These are phyloP conservation scores for Melanotaenia nigrans DNA, from an alignment of 2,797 vertebrate genomes.

Conservation along the genomic window DNA sequence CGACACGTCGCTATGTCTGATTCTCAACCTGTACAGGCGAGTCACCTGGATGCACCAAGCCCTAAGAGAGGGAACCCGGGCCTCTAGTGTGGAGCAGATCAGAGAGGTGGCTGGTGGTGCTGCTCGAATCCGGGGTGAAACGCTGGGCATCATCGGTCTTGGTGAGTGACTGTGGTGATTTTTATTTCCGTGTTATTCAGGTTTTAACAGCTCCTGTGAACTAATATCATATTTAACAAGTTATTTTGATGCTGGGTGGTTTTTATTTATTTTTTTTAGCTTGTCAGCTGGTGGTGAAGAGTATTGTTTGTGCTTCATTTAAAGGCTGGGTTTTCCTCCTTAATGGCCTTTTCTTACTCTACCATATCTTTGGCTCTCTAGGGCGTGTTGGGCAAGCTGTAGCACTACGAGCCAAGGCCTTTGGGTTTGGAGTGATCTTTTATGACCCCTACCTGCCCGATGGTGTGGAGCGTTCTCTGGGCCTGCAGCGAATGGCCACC, in stretches of 20 bases:
- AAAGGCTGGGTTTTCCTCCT: background rate
- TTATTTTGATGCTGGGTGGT: no score
- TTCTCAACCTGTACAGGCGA: constrained; percentile 90
- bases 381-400: constrained; percentile 92
- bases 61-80: constrained; percentile 89
- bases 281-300: background rate
- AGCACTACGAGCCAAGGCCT: constrained; percentile 90
- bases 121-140: constrained; percentile 90
- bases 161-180: constrained; percentile 76
- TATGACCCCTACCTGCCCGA: constrained; percentile 92
- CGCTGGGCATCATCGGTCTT: constrained; percentile 90
- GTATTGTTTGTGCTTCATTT: background rate
- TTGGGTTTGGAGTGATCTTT: constrained; percentile 91
- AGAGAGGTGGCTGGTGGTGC: constrained; percentile 90
- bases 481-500: constrained; percentile 89
- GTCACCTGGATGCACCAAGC: constrained; percentile 93
- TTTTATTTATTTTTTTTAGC: background rate
- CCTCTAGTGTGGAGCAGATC: constrained; percentile 90
- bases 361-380: constrained; percentile 46
- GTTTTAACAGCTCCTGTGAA: background rate
- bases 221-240: background rate
- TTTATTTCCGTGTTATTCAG: background rate
- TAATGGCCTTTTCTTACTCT: background rate
- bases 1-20: constrained; percentile 91
- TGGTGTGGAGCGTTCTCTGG: constrained; percentile 91